Evolutionary conservation across 2,797 vertebrate genomes (phyloP), one percentile per base, ranked within the genome.

Genomic region (Ctenopoma multispine): DNA sequence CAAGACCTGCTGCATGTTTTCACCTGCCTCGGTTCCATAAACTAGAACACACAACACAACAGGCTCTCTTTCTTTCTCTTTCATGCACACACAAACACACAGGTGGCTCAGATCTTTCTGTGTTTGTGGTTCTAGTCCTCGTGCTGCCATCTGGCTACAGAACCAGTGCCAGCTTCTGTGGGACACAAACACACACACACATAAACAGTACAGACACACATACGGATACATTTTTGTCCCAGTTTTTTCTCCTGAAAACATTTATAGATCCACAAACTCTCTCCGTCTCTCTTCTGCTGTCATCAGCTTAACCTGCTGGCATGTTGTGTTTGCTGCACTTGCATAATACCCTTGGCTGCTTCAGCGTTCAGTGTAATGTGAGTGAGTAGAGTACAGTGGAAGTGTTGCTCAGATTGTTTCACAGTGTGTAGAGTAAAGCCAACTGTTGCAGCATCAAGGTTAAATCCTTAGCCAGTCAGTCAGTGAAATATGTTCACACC

Each of bases 121-220:
- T 82, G 74, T 86, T 71, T 88, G 81, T 73, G 80, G 65, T 81
- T 88, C 72, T 78, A 84, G 75, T 68, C 76, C 83, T 81, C 54
- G 63, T 85, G 77, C 47, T 72, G 78, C 90, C 91, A 92, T 92
- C 91, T 92, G 89, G 82, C 79, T 79, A 80, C 51, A 80, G 29
- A 81, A 72, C 66, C 78, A 72, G 36, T 82, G 90, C 89, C 91
- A 92, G 77, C 58, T 67, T 78, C 65, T 69, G 44, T 69, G 56
- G 27, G 23, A 65, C 77, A 63, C 29, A 41, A 48, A 57, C 69
- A 69, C 72, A 66, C 36, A 50, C 70, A 59, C 61, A 59, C 60
- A 51, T 60, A 51, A 48, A 57, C 60, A 51, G 51, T 40, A 72
- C 58, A 64, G 20, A 64, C 38, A 56, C 69, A 77, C 54, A 63